Evolutionary conservation across 2,888 invertebrate genomes (phyloP).

Genomic region (Monopis laevigella): DNA sequence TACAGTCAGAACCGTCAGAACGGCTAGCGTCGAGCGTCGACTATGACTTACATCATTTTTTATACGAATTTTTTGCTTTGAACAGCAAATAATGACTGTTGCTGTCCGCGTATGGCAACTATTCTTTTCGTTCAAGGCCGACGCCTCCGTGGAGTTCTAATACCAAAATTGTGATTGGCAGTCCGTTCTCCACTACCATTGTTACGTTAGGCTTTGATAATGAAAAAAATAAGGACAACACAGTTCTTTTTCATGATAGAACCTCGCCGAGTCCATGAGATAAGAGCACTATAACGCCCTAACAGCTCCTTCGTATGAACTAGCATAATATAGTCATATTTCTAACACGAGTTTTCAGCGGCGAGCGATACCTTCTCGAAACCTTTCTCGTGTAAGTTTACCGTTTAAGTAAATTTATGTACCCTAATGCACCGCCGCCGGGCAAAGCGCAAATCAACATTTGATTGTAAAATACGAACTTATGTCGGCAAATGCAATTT

Average conservation of each 20-base stretch:
- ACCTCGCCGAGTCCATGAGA: background rate
- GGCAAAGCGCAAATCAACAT: constrained; percentile 54
- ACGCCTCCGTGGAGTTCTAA: constrained; percentile 27
- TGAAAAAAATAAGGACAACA: constrained; percentile 28
- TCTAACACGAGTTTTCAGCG: too few relatives aligned
- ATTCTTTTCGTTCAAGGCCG: constrained; percentile 50
- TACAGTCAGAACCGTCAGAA: constrained; percentile 39
- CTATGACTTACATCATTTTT: constrained; percentile 8
- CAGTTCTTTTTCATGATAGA: background rate
- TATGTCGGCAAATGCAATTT: constrained; percentile 58
- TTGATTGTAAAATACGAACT: constrained; percentile 58
- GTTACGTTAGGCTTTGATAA: constrained; percentile 33
- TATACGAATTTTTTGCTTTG: constrained; percentile 10
- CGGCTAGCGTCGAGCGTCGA: constrained; percentile 4
- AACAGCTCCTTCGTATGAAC: too few relatives aligned
- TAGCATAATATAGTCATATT: too few relatives aligned
- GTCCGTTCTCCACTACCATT: constrained; percentile 37
- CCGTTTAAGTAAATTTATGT: constrained; percentile 54
- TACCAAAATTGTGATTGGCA: constrained; percentile 17
- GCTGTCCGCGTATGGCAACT: constrained; percentile 36
- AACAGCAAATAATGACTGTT: constrained; percentile 18
- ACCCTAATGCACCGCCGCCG: constrained; percentile 54
- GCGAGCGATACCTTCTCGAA: too few relatives aligned
- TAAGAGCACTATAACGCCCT: too few relatives aligned
- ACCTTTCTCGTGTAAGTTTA: constrained; percentile 44